These are phyloP conservation scores for Trichopoda pennipes DNA, from an alignment of 2,888 invertebrate genomes.

Conservation along the genomic window DNA sequence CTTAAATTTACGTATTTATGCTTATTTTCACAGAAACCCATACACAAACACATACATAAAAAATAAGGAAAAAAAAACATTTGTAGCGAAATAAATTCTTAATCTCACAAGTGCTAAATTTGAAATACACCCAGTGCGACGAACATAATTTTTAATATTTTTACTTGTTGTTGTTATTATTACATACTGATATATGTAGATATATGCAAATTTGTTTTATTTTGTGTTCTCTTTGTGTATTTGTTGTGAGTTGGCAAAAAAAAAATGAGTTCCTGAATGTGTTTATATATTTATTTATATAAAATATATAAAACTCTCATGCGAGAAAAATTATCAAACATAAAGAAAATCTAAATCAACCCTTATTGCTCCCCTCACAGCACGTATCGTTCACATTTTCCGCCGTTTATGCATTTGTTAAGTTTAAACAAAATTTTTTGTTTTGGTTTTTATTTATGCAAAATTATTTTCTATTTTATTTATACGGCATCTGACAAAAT, in stretches of 20 bases:
- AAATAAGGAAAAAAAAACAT: neutral
- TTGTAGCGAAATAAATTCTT: conserved; percentile 48
- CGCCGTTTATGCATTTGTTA: conserved; percentile 64
- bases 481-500: neutral
- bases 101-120: conserved; percentile 70
- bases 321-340: conserved; percentile 63
- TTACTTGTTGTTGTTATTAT: conserved; percentile 21
- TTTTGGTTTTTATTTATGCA: neutral
- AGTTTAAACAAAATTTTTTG: neutral
- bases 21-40: conserved; percentile 37
- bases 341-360: conserved; percentile 73
- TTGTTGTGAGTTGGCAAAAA: conserved; percentile 7
- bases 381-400: conserved; percentile 74
- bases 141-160: conserved; percentile 69
- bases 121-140: conserved; percentile 71
- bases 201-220: conserved; percentile 45
- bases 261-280: neutral
- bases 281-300: neutral
- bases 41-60: neutral
- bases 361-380: conserved; percentile 73
- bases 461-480: conserved; percentile 5
- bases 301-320: conserved; percentile 58
- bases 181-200: neutral
- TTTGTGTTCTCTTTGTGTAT: conserved; percentile 7
- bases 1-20: conserved; percentile 66